A percentile compares a stretch with the other conserved stretches of the same genome.
Conservation (phyloP, 2,113 vertebrate species). For the Chamaetylas fuelleborni region DNA sequence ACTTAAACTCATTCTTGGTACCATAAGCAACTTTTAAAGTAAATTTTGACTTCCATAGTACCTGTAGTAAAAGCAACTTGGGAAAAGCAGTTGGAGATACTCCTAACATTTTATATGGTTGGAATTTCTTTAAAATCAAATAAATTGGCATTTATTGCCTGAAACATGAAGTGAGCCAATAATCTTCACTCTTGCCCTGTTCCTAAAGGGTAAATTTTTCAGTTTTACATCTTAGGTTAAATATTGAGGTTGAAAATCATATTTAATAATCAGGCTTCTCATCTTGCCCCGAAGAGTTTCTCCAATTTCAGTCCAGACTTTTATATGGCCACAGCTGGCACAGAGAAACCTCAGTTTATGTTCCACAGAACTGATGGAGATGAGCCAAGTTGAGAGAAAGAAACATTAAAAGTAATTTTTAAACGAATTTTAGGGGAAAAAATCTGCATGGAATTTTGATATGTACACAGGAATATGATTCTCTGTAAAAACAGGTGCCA, state of each 20-base stretch:
- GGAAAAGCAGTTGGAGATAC: background rate
- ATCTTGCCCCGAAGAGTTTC: background rate
- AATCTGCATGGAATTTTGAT: background rate
- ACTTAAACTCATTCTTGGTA: background rate
- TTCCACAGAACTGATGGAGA: background rate
- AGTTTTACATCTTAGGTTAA: background rate
- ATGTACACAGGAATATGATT: background rate
- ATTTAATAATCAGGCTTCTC: background rate
- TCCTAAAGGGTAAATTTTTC: background rate
- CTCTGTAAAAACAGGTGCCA: background rate
- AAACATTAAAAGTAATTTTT: background rate
- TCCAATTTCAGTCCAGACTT: background rate
- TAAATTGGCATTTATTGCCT: background rate
- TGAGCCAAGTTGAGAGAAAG: background rate
- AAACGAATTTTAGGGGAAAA: background rate
- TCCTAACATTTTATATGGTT: background rate
- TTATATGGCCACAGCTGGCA: background rate
- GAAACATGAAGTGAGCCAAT: background rate
- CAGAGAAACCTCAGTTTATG: fast-evolving
- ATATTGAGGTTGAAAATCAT: background rate
- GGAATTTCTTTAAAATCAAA: background rate
- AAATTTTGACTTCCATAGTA: background rate
- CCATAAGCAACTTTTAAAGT: background rate
- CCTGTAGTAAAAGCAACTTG: background rate
- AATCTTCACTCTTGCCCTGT: background rate